Percentiles rank a stretch among this genome's conserved stretches.
Evolutionary conservation across 2,797 vertebrate genomes (phyloP).

Genomic region (Lepilemur ruficaudatus): DNA sequence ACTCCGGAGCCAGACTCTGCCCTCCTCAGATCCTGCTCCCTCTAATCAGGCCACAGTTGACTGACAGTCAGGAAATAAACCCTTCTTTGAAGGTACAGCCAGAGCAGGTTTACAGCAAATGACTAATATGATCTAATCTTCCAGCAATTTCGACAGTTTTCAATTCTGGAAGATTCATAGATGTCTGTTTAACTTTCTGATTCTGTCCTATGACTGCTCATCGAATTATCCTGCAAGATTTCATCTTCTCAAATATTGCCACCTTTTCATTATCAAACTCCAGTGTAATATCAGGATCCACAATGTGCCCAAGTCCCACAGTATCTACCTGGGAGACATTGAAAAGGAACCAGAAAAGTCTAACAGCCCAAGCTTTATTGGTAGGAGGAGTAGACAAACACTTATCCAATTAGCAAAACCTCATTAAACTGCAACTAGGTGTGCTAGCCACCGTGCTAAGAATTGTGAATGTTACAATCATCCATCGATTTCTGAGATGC

Average conservation of each 20-base stretch:
- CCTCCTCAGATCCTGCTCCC: conserved; percentile 46
- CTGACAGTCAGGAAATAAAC: conserved; percentile 70
- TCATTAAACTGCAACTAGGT: not conserved
- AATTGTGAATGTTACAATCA: not conserved
- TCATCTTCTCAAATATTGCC: conserved; percentile 61
- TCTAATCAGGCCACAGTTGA: conserved; percentile 65
- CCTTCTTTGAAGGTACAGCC: conserved; percentile 63
- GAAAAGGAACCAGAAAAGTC: conserved; percentile 36
- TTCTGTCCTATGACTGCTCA: conserved; percentile 42
- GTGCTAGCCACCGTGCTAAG: conserved; percentile 11
- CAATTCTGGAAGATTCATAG: conserved; percentile 64
- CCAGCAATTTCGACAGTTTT: conserved; percentile 64
- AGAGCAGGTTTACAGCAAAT: conserved; percentile 53
- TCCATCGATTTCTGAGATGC: conserved; percentile 28
- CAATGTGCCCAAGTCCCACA: not conserved
- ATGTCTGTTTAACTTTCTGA: conserved; percentile 62
- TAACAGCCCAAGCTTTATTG: not conserved
- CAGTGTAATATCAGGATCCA: conserved; percentile 7
- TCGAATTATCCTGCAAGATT: conserved; percentile 66
- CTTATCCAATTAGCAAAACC: conserved; percentile 53
- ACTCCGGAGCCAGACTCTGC: conserved; percentile 42
- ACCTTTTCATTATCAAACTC: conserved; percentile 55
- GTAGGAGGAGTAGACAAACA: not conserved
- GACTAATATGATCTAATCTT: conserved; percentile 70
- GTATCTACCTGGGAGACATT: not conserved